phyloP scores from a whole-genome alignment of 2,888 invertebrate species.

The Netelia inedita region DNA sequence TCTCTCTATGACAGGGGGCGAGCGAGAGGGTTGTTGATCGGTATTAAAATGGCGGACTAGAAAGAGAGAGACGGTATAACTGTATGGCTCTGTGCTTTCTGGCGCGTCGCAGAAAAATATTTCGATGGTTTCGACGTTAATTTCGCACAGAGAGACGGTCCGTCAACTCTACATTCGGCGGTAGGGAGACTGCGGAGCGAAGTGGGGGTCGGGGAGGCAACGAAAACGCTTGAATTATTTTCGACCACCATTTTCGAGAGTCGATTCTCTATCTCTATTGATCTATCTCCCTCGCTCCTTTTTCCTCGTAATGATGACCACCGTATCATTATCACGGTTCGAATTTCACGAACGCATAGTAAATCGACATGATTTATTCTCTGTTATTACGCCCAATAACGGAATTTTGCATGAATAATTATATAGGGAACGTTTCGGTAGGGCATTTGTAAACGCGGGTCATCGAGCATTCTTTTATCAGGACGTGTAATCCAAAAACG shows the following conservation, averaged over 20 bases:
- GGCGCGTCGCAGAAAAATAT: constrained; percentile 49
- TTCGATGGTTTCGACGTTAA: constrained; percentile 45
- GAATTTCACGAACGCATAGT: constrained; percentile 30
- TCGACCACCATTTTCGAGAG: background rate
- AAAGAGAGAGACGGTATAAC: constrained; percentile 29
- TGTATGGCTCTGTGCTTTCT: constrained; percentile 71
- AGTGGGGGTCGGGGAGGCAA: constrained; percentile 63
- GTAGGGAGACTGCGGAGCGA: too few relatives aligned
- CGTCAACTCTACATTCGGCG: constrained; percentile 73
- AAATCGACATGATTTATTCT: constrained; percentile 69
- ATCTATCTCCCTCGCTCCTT: constrained; percentile 5
- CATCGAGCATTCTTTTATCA: constrained; percentile 36
- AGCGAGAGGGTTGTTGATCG: constrained; percentile 24
- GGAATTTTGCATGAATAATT: constrained; percentile 68
- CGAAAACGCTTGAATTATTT: constrained; percentile 74
- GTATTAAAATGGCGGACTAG: constrained; percentile 41
- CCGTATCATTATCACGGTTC: background rate
- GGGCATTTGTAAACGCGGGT: constrained; percentile 48
- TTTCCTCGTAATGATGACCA: background rate
- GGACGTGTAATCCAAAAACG: background rate
- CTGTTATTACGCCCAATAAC: constrained; percentile 68
- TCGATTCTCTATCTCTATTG: background rate
- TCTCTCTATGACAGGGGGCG: constrained; percentile 18
- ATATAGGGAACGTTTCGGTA: constrained; percentile 62
- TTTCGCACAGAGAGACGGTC: constrained; percentile 73